Evolutionary conservation across 2,797 vertebrate genomes (phyloP).

Genomic region (Gymnoscopelus microlampas): DNA sequence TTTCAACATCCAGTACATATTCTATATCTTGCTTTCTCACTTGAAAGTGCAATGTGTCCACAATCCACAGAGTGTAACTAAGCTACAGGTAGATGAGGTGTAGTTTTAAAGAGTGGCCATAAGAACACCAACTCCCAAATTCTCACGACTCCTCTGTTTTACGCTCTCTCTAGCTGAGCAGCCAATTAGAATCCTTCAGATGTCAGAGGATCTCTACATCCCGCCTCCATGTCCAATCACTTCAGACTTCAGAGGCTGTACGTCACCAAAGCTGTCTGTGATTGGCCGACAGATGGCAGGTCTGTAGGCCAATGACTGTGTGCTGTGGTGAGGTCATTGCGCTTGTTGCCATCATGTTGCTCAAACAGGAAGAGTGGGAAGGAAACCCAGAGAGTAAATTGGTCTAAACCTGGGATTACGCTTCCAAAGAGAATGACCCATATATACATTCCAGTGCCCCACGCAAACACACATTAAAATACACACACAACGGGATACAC

Average conservation of each 20-base stretch:
- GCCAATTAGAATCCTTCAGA: slow-evolving; percentile 78
- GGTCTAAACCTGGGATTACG: slow-evolving; percentile 64
- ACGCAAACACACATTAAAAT: slow-evolving; percentile 6
- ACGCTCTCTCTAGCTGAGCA: slow-evolving; percentile 32
- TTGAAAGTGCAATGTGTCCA: not conserved
- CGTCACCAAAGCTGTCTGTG: slow-evolving; percentile 76
- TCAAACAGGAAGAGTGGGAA: slow-evolving; percentile 75
- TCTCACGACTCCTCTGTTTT: slow-evolving; percentile 18
- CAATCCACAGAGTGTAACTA: not conserved
- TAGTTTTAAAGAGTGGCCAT: slow-evolving; percentile 52
- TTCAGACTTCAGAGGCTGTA: slow-evolving; percentile 51
- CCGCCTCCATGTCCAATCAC: slow-evolving; percentile 73
- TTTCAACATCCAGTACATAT: not conserved
- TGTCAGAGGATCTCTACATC: slow-evolving; percentile 37
- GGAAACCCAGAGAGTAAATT: slow-evolving; percentile 62
- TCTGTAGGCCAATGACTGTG: slow-evolving; percentile 79
- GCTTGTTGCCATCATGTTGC: slow-evolving; percentile 82
- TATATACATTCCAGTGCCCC: slow-evolving; percentile 39
- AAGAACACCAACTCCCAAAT: slow-evolving; percentile 61
- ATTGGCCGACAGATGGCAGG: slow-evolving; percentile 74
- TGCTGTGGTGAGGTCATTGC: slow-evolving; percentile 86
- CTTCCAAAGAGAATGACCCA: slow-evolving; percentile 68
- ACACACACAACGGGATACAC: not conserved
- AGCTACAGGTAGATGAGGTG: slow-evolving; percentile 62
- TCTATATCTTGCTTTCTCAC: not conserved